phyloP scores from a whole-genome alignment of 2,113 vertebrate genomes.

The Leucosticte australis region DNA sequence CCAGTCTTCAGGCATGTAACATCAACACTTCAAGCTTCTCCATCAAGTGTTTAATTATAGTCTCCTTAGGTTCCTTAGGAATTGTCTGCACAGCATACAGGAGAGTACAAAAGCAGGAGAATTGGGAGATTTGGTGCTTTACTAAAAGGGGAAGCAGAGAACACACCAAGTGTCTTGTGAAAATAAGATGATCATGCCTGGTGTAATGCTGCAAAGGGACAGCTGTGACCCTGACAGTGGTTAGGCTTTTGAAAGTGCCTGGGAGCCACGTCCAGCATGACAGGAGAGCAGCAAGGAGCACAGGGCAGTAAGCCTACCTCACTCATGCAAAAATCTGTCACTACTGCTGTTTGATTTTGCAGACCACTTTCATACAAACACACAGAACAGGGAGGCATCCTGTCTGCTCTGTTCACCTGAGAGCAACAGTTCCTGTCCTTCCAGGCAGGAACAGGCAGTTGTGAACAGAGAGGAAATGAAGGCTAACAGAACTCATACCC shows the following conservation, averaged over 20 bases:
- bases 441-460: not conserved
- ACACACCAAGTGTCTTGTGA: not conserved
- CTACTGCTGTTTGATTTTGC: not conserved
- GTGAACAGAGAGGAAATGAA: not conserved
- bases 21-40: not conserved
- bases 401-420: not conserved
- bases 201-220: not conserved
- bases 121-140: not conserved
- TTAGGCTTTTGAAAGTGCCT: not conserved
- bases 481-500: not conserved
- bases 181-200: not conserved
- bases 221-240: not conserved
- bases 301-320: accelerated
- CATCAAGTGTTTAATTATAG: not conserved
- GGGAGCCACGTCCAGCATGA: not conserved
- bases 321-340: not conserved
- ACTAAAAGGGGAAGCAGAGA: constrained; percentile 1
- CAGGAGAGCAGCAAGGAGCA: not conserved
- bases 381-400: not conserved
- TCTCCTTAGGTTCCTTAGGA: not conserved
- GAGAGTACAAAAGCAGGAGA: constrained; percentile 25
- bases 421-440: not conserved
- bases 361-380: not conserved
- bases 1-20: not conserved
- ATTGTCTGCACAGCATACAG: not conserved